Evolutionary conservation across 2,113 vertebrate species (phyloP).

Genomic region (Pyxicephalus adspersus): DNA sequence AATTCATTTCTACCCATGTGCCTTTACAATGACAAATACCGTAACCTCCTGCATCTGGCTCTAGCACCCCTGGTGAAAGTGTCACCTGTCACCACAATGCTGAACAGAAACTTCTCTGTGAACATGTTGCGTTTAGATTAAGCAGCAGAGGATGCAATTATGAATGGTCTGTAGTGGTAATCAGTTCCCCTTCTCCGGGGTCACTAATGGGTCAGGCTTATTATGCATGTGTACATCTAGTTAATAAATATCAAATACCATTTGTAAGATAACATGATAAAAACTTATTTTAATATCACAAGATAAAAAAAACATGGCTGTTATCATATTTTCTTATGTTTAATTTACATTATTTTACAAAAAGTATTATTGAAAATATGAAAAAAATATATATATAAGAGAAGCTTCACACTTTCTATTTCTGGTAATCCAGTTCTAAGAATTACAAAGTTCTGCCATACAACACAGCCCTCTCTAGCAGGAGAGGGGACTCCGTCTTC

Average conservation of each 20-base stretch:
- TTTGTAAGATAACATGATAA: slow-evolving; percentile 14
- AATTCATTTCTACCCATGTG: slow-evolving; percentile 5
- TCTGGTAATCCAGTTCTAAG: too few relatives aligned
- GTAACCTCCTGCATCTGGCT: slow-evolving; percentile 23
- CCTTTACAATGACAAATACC: not conserved
- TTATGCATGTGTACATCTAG: slow-evolving; percentile 40
- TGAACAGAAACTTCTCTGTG: not conserved
- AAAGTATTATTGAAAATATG: not conserved
- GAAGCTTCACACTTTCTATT: too few relatives aligned
- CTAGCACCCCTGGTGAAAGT: slow-evolving; percentile 12
- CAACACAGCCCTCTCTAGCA: too few relatives aligned
- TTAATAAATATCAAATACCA: not conserved
- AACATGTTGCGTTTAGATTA: slow-evolving; percentile 38
- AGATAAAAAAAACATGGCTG: slow-evolving; percentile 6
- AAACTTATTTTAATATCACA: slow-evolving; percentile 39
- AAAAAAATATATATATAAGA: too few relatives aligned
- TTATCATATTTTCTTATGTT: slow-evolving; percentile 24
- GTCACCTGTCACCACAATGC: slow-evolving; percentile 35
- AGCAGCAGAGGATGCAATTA: slow-evolving; percentile 34
- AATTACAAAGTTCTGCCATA: too few relatives aligned
- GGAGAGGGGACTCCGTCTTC: too few relatives aligned
- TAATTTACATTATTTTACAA: slow-evolving; percentile 17
- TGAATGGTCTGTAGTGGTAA: slow-evolving; percentile 31
- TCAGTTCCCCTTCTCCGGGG: slow-evolving; percentile 32
- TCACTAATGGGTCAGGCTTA: slow-evolving; percentile 34